Evolutionary conservation across 2,888 invertebrate species (phyloP), one percentile per base, ranked within the genome.

Genomic region (Melinaea menophilus): DNA sequence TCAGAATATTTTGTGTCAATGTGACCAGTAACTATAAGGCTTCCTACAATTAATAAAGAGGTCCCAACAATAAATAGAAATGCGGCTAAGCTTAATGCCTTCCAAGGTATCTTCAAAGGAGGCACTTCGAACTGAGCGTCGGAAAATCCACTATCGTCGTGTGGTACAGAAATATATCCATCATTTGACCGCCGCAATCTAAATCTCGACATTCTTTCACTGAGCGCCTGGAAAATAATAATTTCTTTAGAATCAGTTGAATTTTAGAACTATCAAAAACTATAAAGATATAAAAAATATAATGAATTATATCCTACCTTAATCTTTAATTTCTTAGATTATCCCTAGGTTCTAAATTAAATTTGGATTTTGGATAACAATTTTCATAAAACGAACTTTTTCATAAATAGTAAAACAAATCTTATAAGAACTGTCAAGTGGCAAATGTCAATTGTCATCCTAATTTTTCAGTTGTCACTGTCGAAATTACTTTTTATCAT

Each of bases 1-100:
- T 97, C 97, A 2, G 94, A 93, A 85, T 97, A 97, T 92, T 96
- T 94, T 45, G 94, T 92, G 76, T 95, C 94, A 77, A 97, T 95
- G 75, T 95, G 94, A 22, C 97, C 97, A 65, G 94, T 93, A 35
- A 96, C 93, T 65, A 97, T 94, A 66, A 97, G 87, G 69, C 94
- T 93, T 48, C 96, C 96, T 63, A 95, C 91, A 61, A 95, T 90
- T n/a, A 97, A 92, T 71, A 96, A 89, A 31, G 94, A 78, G 7
- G 94, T 93, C 9, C 98, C 98, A n/a, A 94, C 93, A 57, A 96
- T 80, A 76, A 96, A 95, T 54, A 98, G 89, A 64, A 95, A 92
- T 12, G 94, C 86, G 0, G 97, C 97, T 71, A 97, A 88, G 5
- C 92, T 81, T 58, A 98, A 95, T 0, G 97, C 96, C 85, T 95